phyloP scores from a whole-genome alignment of 2,113 vertebrate species.

The Protomyctophum bolini region DNA sequence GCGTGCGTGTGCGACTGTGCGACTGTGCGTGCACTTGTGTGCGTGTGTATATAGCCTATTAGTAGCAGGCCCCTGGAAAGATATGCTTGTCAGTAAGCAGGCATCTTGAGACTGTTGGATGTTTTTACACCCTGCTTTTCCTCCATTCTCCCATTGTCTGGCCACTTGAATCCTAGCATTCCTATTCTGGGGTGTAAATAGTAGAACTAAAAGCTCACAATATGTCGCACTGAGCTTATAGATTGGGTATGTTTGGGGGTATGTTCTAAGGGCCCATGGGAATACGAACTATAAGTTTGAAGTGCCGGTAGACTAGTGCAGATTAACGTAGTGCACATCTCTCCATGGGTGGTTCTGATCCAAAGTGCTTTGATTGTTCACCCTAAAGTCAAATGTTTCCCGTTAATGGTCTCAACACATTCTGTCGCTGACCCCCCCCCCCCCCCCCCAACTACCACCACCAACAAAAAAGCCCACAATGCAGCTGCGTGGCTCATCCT shows the following conservation, averaged over 20 bases:
- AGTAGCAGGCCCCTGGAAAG: no score
- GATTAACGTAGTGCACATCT: constrained; percentile 22
- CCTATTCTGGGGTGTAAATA: no score
- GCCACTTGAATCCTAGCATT: background rate
- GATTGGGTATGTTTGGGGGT: no score
- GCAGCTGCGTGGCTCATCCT: constrained; percentile 34
- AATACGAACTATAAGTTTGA: no score
- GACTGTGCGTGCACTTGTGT: background rate
- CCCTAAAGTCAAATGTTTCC: background rate
- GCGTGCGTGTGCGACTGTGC: no score
- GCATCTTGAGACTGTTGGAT: background rate
- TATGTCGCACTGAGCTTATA: no score
- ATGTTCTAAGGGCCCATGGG: no score
- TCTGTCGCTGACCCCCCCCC: constrained; percentile 1
- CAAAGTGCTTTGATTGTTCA: constrained; percentile 31
- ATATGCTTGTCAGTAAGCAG: background rate
- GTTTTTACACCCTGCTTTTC: constrained; percentile 23
- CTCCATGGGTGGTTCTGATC: constrained; percentile 28
- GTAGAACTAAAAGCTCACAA: no score
- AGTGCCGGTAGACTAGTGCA: background rate
- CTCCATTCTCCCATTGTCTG: constrained; percentile 5
- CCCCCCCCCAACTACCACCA: background rate
- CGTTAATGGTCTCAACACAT: constrained; percentile 7
- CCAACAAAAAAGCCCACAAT: constrained; percentile 21
- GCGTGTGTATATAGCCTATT: background rate